A percentile compares a stretch with the other conserved stretches of the same genome.
Conservation (phyloP, 2,113 vertebrate genomes). For the Pelobates fuscus region DNA sequence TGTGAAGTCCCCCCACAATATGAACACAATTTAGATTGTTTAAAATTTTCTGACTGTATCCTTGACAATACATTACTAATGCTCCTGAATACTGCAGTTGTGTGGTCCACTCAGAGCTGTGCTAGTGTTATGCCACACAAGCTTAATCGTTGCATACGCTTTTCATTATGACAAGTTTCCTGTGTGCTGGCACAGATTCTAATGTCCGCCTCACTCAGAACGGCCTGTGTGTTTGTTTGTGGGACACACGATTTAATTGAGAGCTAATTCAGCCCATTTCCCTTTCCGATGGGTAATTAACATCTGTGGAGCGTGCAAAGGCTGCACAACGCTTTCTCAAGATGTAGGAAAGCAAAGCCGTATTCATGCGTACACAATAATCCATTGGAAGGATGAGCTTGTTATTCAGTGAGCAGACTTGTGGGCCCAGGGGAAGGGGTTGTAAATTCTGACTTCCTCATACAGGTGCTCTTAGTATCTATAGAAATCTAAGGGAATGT, state of each 20-base stretch:
- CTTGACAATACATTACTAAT: too few relatives aligned
- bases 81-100: too few relatives aligned
- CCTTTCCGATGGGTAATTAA: constrained; percentile 23
- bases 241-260: constrained; percentile 41
- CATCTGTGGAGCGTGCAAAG: constrained; percentile 39
- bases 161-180: constrained; percentile 10
- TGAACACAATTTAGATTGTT: too few relatives aligned
- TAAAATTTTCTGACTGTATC: too few relatives aligned
- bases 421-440: too few relatives aligned
- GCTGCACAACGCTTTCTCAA: constrained; percentile 38
- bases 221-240: background rate
- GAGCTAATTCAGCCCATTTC: constrained; percentile 42
- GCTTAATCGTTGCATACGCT: background rate
- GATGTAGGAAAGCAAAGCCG: constrained; percentile 53
- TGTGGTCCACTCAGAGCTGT: too few relatives aligned
- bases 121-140: too few relatives aligned
- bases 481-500: too few relatives aligned
- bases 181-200: constrained; percentile 23
- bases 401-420: too few relatives aligned
- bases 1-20: too few relatives aligned
- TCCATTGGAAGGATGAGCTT: constrained; percentile 12
- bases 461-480: constrained; percentile 7
- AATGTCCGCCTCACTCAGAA: constrained; percentile 5
- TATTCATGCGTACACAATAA: constrained; percentile 23
- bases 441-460: background rate